Evolutionary conservation across 2,113 vertebrate genomes (phyloP).

Genomic region (Dolichotis patagonum): DNA sequence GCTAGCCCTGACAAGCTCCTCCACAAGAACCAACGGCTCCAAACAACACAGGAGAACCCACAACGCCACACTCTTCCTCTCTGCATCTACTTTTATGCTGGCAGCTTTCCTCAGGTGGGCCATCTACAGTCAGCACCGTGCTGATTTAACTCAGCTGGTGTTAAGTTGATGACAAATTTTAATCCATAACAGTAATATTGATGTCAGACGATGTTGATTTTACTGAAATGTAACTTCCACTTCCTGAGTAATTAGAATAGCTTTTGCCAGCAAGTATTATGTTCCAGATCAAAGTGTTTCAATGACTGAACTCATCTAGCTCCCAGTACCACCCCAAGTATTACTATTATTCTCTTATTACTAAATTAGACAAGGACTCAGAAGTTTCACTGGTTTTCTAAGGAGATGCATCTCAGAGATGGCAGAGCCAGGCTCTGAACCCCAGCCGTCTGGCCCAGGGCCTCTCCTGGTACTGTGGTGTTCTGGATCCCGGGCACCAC

Average conservation of each 20-base stretch:
- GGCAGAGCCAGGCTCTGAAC: neutral
- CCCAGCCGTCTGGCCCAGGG: neutral
- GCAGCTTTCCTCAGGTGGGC: too few species aligned
- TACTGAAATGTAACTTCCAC: neutral
- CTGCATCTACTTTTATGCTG: too few species aligned
- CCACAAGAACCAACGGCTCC: too few species aligned
- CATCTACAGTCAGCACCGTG: too few species aligned
- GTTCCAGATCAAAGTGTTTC: neutral
- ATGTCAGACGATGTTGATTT: neutral
- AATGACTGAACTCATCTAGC: neutral
- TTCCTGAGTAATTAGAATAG: neutral
- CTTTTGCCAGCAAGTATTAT: neutral
- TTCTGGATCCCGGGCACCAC: neutral
- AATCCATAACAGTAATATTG: neutral
- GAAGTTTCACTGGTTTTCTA: neutral
- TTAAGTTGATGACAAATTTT: too few species aligned
- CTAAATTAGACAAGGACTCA: neutral
- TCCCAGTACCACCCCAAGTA: too few species aligned
- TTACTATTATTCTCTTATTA: neutral
- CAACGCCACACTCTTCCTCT: too few species aligned
- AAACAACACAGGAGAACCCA: too few species aligned
- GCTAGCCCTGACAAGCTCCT: too few species aligned
- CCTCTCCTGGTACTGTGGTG: neutral
- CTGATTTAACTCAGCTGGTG: too few species aligned
- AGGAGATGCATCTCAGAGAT: neutral